phyloP scores from a whole-genome alignment of 2,113 vertebrate species.

The Myotis yumanensis region DNA sequence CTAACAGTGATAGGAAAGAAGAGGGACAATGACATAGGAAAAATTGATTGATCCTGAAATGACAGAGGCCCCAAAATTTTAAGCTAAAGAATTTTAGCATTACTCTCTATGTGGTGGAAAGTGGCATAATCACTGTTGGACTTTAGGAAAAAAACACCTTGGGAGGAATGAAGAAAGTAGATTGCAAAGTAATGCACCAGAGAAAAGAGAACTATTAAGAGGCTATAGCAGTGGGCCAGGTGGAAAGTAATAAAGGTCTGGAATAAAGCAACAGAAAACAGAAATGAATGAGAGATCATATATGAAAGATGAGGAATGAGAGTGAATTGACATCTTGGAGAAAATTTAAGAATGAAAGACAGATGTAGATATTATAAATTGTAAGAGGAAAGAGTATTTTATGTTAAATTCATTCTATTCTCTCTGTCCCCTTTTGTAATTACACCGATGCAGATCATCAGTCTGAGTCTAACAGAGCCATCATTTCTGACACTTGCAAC shows the following conservation, averaged over 20 bases:
- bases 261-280: background rate
- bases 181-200: background rate
- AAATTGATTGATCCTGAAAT: background rate
- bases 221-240: background rate
- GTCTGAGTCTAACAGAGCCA: background rate
- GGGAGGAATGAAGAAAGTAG: background rate
- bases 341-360: background rate
- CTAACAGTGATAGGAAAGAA: background rate
- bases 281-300: background rate
- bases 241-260: background rate
- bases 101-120: background rate
- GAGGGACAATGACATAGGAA: background rate
- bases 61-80: background rate
- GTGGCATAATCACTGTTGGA: background rate
- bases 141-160: background rate
- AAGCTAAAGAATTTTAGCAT: background rate
- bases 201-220: background rate
- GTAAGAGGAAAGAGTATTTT: background rate
- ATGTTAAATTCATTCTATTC: background rate
- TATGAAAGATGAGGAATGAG: background rate
- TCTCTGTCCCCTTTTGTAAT: background rate
- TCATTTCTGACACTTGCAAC: conserved; percentile 37
- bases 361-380: background rate
- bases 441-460: background rate
- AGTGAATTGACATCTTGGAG: background rate